Conservation (phyloP, 2,797 vertebrate genomes). For the Phalanger gymnotis region DNA sequence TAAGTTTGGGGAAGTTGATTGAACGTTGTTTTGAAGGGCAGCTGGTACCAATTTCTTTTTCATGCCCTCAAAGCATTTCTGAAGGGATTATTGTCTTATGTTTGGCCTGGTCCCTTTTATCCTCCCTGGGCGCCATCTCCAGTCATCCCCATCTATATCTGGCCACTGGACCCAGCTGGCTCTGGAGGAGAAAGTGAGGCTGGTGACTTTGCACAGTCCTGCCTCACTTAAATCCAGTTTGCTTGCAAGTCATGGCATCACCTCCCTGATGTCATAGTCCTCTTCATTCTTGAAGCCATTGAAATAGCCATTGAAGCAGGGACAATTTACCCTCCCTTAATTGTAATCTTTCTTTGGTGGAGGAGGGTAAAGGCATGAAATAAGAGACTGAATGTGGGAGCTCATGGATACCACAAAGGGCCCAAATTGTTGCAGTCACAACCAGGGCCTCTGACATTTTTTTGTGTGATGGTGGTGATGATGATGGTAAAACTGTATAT, state of each 20-base stretch:
- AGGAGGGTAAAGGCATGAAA: not conserved
- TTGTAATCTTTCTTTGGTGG: not conserved
- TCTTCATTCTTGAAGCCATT: too few relatives aligned
- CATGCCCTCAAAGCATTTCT: not conserved
- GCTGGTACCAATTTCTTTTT: not conserved
- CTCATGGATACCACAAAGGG: not conserved
- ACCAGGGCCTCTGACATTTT: not conserved
- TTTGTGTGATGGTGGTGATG: not conserved
- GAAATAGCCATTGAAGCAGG: too few relatives aligned
- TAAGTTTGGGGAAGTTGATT: not conserved
- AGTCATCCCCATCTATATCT: too few relatives aligned
- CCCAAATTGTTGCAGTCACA: not conserved
- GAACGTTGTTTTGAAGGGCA: not conserved
- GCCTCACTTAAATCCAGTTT: too few relatives aligned
- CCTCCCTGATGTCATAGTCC: too few relatives aligned
- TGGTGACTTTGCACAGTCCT: too few relatives aligned
- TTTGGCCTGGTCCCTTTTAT: not conserved
- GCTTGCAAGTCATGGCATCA: too few relatives aligned
- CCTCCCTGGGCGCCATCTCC: too few relatives aligned
- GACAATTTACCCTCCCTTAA: not conserved
- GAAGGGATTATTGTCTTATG: not conserved
- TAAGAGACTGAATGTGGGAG: not conserved
- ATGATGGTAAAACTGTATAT: not conserved
- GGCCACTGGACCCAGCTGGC: too few relatives aligned
- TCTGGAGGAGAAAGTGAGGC: too few relatives aligned